Conservation (phyloP, 1,140 invertebrate genomes). For the Drosophila sturtevanti region DNA sequence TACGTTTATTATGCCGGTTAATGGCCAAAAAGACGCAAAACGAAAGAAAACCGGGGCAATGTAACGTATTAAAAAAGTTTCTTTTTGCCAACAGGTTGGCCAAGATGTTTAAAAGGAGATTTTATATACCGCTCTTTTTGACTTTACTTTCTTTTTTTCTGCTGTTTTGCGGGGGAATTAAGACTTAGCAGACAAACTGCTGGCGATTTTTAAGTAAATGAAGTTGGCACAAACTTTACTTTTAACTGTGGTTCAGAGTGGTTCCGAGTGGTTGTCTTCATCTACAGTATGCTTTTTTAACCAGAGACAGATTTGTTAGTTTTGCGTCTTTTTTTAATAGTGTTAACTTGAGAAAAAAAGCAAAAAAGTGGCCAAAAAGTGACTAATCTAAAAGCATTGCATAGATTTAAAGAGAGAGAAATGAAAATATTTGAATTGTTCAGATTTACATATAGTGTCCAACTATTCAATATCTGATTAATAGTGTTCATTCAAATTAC, state of each 20-base stretch:
- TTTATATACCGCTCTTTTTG: conserved; percentile 23
- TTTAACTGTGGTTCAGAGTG: conserved; percentile 46
- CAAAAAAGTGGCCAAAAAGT: no score
- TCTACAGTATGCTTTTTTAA: neutral
- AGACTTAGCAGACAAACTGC: conserved; percentile 15
- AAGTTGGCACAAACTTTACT: conserved; percentile 57
- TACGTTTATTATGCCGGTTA: conserved; percentile 57
- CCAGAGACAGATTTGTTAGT: neutral
- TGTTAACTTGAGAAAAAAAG: no score
- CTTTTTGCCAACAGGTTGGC: conserved; percentile 56
- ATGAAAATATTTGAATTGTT: no score
- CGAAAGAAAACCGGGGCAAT: conserved; percentile 27
- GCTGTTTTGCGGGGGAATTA: conserved; percentile 36
- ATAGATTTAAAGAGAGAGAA: no score
- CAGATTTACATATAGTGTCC: no score
- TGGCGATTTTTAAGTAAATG: conserved; percentile 52
- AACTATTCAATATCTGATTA: no score
- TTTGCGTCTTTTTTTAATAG: neutral
- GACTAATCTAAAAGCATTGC: no score
- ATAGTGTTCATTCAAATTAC: no score
- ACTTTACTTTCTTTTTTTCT: conserved; percentile 20
- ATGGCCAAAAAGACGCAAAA: conserved; percentile 35
- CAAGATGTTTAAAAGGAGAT: conserved; percentile 25
- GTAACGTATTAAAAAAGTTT: conserved; percentile 70
- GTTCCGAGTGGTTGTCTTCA: conserved; percentile 28